Conservation (phyloP, 2,797 vertebrate species). For the Sebastolobus alascanus region DNA sequence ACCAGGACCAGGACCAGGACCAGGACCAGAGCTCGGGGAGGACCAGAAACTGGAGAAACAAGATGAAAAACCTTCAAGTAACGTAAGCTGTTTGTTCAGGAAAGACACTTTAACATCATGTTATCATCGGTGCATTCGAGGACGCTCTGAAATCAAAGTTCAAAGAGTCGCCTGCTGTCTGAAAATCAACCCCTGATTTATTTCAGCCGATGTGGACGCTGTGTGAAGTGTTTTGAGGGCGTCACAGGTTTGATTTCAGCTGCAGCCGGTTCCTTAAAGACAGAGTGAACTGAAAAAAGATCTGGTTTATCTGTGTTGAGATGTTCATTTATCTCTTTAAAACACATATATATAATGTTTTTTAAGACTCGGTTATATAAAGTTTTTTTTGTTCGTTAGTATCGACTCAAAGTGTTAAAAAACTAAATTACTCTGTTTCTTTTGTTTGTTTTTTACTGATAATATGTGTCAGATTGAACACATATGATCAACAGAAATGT, state of each 20-base stretch:
- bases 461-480: not conserved
- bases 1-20: no score
- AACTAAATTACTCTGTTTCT: no score
- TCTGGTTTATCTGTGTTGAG: not conserved
- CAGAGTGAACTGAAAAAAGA: no score
- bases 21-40: not conserved
- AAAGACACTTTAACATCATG: not conserved
- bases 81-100: not conserved
- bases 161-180: no score
- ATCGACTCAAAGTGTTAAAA: no score
- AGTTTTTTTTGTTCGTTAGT: no score
- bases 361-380: not conserved
- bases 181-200: no score
- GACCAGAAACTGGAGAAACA: not conserved
- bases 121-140: not conserved
- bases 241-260: no score
- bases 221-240: no score
- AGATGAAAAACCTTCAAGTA: not conserved
- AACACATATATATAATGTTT: not conserved
- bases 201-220: no score
- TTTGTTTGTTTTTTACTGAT: not conserved
- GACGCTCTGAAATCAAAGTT: not conserved
- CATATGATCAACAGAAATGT: not conserved
- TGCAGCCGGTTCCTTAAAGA: no score
- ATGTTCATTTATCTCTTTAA: not conserved